These are phyloP conservation scores for Crypturellus undulatus DNA, from an alignment of 2,113 vertebrate species.

Conservation along the genomic window DNA sequence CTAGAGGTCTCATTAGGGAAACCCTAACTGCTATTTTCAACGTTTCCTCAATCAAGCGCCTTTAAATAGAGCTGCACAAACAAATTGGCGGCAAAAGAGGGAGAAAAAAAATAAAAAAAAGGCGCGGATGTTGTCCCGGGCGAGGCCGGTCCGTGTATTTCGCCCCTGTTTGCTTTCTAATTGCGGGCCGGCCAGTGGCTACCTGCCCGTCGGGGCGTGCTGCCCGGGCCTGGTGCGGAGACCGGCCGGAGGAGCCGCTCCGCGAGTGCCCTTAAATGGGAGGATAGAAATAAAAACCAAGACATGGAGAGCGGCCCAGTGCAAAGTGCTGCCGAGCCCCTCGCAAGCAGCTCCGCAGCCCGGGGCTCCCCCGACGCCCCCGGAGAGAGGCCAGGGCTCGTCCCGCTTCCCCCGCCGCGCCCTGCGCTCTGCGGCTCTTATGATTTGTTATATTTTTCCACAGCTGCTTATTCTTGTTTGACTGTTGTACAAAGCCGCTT, in stretches of 20 bases:
- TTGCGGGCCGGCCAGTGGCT: conserved; percentile 72
- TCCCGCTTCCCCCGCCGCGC: background rate
- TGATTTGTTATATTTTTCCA: conserved; percentile 70
- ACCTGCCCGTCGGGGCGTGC: conserved; percentile 45
- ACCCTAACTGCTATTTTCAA: conserved; percentile 82
- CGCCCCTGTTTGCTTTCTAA: conserved; percentile 83
- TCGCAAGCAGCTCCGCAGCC: background rate
- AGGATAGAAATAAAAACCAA: background rate
- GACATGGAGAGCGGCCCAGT: background rate
- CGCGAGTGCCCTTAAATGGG: too few relatives aligned
- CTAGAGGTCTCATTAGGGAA: conserved; percentile 86
- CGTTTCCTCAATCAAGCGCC: conserved; percentile 84
- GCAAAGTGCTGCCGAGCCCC: background rate
- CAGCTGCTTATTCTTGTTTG: conserved; percentile 58
- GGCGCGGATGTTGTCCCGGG: conserved; percentile 77
- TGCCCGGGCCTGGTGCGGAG: background rate
- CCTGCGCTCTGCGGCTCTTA: background rate
- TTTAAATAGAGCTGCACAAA: conserved; percentile 84
- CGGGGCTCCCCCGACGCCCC: background rate
- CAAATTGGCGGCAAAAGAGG: conserved; percentile 75
- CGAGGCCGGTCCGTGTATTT: conserved; percentile 73
- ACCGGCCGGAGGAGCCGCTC: background rate
- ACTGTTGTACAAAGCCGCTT: conserved; percentile 48
- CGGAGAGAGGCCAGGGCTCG: too few relatives aligned
- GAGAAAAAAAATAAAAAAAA: background rate